phyloP scores from a whole-genome alignment of 2,113 vertebrate genomes.

The Pluvianellus socialis region DNA sequence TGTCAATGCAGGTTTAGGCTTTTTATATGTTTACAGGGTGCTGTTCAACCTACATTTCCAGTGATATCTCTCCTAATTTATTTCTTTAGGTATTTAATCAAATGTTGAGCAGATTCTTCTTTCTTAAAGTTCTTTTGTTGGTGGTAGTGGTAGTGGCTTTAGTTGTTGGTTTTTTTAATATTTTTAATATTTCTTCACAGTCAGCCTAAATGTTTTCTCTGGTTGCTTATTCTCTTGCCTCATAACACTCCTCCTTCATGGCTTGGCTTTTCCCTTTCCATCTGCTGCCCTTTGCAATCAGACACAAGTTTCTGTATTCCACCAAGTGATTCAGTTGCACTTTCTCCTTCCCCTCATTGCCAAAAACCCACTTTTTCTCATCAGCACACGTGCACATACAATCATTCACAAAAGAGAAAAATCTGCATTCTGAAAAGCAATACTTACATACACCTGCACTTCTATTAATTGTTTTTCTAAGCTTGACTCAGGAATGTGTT shows the following conservation, averaged over 20 bases:
- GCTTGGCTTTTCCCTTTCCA: not conserved
- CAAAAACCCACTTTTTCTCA: not conserved
- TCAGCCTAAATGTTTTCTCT: not conserved
- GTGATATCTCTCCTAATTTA: not conserved
- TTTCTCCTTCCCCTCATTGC: not conserved
- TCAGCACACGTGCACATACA: not conserved
- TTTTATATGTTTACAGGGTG: not conserved
- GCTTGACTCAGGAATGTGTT: not conserved
- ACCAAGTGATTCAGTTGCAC: not conserved
- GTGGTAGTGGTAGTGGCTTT: rapidly evolving
- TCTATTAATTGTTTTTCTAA: not conserved
- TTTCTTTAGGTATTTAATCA: not conserved
- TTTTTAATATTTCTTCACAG: not conserved
- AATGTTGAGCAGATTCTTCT: not conserved
- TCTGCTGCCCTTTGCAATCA: not conserved
- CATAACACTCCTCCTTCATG: not conserved
- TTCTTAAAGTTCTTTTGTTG: not conserved
- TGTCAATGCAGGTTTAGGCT: not conserved
- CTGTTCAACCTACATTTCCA: not conserved
- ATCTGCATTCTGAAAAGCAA: not conserved
- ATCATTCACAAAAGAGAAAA: not conserved
- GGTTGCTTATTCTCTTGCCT: not conserved
- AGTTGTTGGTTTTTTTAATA: rapidly evolving
- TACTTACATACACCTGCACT: not conserved
- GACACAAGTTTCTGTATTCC: not conserved